Evolutionary conservation across 2,888 invertebrate genomes (phyloP), one percentile per base, ranked within the genome.

Genomic region (Euzophera pinguis): DNA sequence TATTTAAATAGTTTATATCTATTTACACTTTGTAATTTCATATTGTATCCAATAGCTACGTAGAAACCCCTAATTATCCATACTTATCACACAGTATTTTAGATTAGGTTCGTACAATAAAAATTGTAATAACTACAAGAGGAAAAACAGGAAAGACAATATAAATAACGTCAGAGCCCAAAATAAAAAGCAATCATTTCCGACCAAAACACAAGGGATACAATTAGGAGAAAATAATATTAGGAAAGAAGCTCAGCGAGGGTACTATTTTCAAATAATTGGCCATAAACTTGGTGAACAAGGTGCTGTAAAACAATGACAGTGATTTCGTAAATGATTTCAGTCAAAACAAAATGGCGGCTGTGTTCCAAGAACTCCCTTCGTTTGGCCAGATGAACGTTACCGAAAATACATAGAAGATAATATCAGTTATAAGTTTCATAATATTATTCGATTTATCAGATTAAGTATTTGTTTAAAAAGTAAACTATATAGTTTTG

Each of bases 221-320:
- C 60, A 53, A 61, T 61, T 48, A 51, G 54, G 47, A 34, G 16
- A 50, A 54, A 56, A 62, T 58, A 59, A 62, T 55, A 58, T 59
- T 57, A 56, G 52, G 55, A 57, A 54, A 54, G 61, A 56, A 60
- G 53, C 47, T 47, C 37, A 49, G 47, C 54, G 34, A 63, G 47
- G 65, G 63, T 62, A 64, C 61, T 69, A 65, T 69, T 68, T 64
- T 61, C 60, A 57, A 56, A 67, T 82, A 80, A 81, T 81, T 81
- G 82, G 76, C 70, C 56, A 77, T 81, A 81, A 82, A 80, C 64
- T 50, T 22, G 56, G 63, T 66, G 71, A 72, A 68, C 68, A 67
- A 63, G 60, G 42, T 52, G 56, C 43, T 50, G 54, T 45, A 58
- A 61, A 58, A 56, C 55, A 58, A 61, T 53, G 57, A 64, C 63